Evolutionary conservation across 2,888 invertebrate species (phyloP).

Genomic region (Allygus modestus): DNA sequence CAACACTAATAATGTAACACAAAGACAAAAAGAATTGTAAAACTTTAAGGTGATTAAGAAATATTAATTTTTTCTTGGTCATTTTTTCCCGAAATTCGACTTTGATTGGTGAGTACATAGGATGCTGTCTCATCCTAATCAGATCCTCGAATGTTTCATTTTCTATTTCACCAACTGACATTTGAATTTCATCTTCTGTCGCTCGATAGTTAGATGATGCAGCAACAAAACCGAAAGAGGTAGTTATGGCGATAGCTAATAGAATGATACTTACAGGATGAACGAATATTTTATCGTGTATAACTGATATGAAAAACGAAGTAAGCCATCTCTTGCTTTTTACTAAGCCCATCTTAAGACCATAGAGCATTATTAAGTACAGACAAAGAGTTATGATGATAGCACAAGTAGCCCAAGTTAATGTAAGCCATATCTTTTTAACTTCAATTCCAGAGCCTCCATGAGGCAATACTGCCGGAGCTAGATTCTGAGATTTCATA

Average conservation of each 20-base stretch:
- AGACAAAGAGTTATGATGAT: neutral
- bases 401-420: neutral
- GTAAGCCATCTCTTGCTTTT: neutral
- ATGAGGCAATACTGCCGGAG: neutral
- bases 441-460: neutral
- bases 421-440: neutral
- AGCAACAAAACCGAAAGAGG: neutral
- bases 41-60: neutral
- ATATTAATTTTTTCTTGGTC: neutral
- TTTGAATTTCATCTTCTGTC: neutral
- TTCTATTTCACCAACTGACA: neutral
- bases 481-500: neutral
- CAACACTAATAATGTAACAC: neutral
- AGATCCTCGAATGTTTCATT: neutral
- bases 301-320: neutral
- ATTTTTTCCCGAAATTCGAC: neutral
- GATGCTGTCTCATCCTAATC: neutral
- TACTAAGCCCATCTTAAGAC: conserved; percentile 2
- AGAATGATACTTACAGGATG: neutral
- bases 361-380: neutral
- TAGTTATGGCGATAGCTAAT: neutral
- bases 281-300: neutral
- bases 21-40: neutral
- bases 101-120: neutral
- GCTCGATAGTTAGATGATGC: neutral